These are phyloP conservation scores for Panopea generosa DNA, from an alignment of 2,888 invertebrate genomes.

Conservation along the genomic window DNA sequence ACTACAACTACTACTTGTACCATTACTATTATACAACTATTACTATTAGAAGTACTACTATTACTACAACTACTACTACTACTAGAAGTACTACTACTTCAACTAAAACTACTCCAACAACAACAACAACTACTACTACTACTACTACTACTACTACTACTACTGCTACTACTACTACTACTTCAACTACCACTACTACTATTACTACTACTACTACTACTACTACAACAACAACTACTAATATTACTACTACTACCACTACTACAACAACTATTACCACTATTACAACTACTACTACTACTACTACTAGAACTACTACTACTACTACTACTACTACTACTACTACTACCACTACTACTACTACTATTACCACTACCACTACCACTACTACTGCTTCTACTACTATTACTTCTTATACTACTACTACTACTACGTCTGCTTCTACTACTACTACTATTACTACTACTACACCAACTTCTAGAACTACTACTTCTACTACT, in stretches of 20 bases:
- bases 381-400: too few species aligned
- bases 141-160: slow-evolving; percentile 3
- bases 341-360: slow-evolving; percentile 1
- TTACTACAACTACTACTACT: not conserved
- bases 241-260: not conserved
- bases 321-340: slow-evolving; percentile 2
- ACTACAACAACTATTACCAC: not conserved
- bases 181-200: too few species aligned
- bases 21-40: not conserved
- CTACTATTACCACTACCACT: not conserved
- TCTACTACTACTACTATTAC: too few species aligned
- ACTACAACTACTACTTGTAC: too few species aligned
- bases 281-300: not conserved
- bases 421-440: too few species aligned
- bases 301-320: not conserved
- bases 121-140: not conserved
- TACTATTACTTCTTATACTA: too few species aligned
- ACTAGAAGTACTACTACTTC: not conserved
- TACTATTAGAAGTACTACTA: not conserved
- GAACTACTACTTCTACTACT: not conserved
- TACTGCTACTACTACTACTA: slow-evolving; percentile 3
- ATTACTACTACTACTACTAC: too few species aligned
- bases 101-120: too few species aligned
- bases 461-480: not conserved
- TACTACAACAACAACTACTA: too few species aligned